Base-by-base conservation (phyloP, 2,888 invertebrate genomes). In the Leptinotarsa rubiginosa region DNA sequence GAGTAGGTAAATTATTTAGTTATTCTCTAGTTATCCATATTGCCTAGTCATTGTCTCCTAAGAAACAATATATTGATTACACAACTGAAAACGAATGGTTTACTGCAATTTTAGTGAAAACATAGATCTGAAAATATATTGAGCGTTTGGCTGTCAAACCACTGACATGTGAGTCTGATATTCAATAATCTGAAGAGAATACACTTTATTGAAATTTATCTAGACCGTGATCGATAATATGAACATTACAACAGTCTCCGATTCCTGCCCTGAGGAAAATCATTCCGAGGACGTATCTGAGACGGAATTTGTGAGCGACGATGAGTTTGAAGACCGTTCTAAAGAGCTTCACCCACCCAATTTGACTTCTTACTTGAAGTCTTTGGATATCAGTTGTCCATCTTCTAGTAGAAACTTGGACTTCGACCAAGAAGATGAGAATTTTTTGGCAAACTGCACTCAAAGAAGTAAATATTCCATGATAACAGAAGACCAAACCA, bases 401-500 rank as follows among this genome's bases (percentile, higher is more conserved):
- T 54, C 67, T 50, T 68, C 69, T 10, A 62, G 62, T 41, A 64
- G 54, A n/a, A 68, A 18, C 31, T 47, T 18, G n/a, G n/a, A 66
- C 1, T 47, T 41, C 18, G 20, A 49, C n/a, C 54, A 47, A 20
- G 41, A 47, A 52, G 31, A 41, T 15, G 49, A 15, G n/a, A 12
- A 62, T 20, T 49, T 62, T 12, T 18, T n/a, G 49, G 18, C 5
- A 4, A 62, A 12, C 5, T 62, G 31, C 47, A 13, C 47, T 15
- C 20, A 18, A 41, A 68, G 7, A 3, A 20, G 54, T n/a, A 69
- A 20, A 47, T 56, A 73, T 47, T 67, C 70, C 16, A 73, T 68
- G 70, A 65, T 73, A 47, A 65, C 67, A 47, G 75, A 78, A 64
- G 72, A 68, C 16, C 78, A 78, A 66, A 75, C 76, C 1, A 75